phyloP scores from a whole-genome alignment of 2,888 invertebrate species.

The Eledone cirrhosa region DNA sequence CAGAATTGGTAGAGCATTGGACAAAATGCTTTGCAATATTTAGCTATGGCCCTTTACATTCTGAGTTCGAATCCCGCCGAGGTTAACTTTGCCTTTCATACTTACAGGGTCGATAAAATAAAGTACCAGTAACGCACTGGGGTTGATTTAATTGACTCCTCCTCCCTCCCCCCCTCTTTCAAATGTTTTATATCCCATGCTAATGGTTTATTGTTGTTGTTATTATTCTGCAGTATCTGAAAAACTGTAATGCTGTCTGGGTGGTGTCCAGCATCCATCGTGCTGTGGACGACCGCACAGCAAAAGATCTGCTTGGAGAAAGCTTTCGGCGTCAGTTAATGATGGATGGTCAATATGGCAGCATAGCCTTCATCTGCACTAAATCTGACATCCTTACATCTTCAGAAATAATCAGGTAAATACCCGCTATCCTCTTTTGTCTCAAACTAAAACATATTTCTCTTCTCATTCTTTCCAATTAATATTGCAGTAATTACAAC shows the following conservation, averaged over 20 bases:
- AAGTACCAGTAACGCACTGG: no score
- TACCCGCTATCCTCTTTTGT: background rate
- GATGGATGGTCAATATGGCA: constrained; percentile 58
- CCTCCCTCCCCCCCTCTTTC: background rate
- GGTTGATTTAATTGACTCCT: no score
- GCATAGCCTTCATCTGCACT: constrained; percentile 55
- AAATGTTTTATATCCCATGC: no score
- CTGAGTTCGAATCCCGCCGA: no score
- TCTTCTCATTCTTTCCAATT: no score
- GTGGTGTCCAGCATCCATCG: constrained; percentile 53
- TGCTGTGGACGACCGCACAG: constrained; percentile 54
- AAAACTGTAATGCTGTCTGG: constrained; percentile 56
- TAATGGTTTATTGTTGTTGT: background rate
- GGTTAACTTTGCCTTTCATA: no score
- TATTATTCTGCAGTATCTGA: constrained; percentile 45
- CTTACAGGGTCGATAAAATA: no score
- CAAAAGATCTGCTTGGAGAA: constrained; percentile 52
- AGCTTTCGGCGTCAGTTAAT: constrained; percentile 55
- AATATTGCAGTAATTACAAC: no score
- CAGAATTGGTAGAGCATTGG: no score
- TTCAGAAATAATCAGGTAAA: constrained; percentile 52
- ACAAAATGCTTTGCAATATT: no score
- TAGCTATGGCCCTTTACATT: no score
- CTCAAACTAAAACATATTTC: no score
- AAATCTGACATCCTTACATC: constrained; percentile 49